These are phyloP conservation scores for Pseudomugil tenellus DNA, from an alignment of 2,797 vertebrate genomes.

Conservation along the genomic window DNA sequence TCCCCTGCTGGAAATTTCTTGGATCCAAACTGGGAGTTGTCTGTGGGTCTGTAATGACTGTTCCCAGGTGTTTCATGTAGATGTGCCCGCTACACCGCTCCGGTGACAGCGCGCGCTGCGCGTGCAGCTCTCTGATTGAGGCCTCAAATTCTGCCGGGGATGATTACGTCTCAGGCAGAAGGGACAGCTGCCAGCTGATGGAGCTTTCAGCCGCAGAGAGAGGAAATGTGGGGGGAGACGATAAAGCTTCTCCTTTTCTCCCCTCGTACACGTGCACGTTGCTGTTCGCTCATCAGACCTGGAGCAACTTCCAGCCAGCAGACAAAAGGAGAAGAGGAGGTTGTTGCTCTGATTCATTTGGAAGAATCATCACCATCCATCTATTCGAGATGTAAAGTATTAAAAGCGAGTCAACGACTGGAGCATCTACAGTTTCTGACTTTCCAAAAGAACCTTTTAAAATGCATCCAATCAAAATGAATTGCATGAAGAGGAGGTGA, in stretches of 20 bases:
- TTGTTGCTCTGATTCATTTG: not conserved
- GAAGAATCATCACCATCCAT: conserved; percentile 2
- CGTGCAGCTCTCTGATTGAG: conserved; percentile 56
- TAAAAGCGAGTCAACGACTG: not conserved
- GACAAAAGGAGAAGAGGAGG: not conserved
- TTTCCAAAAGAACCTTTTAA: conserved; percentile 7
- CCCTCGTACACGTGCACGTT: not conserved
- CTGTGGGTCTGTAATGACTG: conserved; percentile 39
- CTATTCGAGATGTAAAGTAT: conserved; percentile 9
- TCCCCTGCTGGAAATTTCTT: conserved; percentile 34
- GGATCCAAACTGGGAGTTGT: conserved; percentile 28
- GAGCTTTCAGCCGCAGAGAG: conserved; percentile 53
- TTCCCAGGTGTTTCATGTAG: conserved; percentile 68
- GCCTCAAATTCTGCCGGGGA: conserved; percentile 48
- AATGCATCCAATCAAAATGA: not conserved
- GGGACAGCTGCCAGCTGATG: conserved; percentile 60
- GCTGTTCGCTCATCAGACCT: not conserved
- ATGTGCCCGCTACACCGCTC: conserved; percentile 44
- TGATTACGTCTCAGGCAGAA: conserved; percentile 52
- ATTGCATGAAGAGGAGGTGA: no score
- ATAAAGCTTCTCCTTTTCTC: conserved; percentile 38
- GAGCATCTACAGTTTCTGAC: conserved; percentile 1
- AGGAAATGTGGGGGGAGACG: conserved; percentile 52
- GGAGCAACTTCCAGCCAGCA: not conserved
- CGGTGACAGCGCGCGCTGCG: conserved; percentile 28